A percentile compares a stretch with the other conserved stretches of the same genome.
phyloP scores from a whole-genome alignment of 2,888 invertebrate genomes.

The Leuctra nigra region DNA sequence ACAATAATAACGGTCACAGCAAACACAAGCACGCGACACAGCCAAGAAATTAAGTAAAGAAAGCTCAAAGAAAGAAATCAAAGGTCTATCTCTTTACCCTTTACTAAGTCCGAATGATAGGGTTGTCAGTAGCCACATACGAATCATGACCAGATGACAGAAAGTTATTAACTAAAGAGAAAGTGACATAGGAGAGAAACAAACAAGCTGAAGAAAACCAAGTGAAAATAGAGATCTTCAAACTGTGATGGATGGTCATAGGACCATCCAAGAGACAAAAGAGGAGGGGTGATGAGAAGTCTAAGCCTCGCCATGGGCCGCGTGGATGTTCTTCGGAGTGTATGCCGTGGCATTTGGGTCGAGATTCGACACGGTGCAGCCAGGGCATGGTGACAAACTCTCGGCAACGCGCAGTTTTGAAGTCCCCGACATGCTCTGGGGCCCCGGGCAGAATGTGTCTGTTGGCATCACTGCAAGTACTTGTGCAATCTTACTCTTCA shows the following conservation, averaged over 20 bases:
- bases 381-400: conserved; percentile 37
- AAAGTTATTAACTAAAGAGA: no score
- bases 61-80: no score
- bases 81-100: no score
- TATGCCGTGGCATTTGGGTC: conserved; percentile 91
- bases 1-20: no score
- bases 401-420: conserved; percentile 55
- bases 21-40: no score
- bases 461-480: conserved; percentile 87
- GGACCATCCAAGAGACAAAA: neutral
- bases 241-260: no score
- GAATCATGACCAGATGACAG: no score
- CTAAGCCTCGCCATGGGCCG: conserved; percentile 51
- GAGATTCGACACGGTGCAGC: conserved; percentile 48
- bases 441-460: conserved; percentile 51
- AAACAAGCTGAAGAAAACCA: neutral
- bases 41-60: no score
- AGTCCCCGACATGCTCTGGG: conserved; percentile 45
- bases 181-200: neutral
- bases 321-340: conserved; percentile 69
- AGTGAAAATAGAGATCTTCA: neutral
- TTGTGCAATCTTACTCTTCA: conserved; percentile 87
- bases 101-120: no score
- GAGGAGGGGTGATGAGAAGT: neutral
- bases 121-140: no score